These are phyloP conservation scores for Bhutanitis thaidina DNA, from an alignment of 2,888 invertebrate species.

Conservation along the genomic window DNA sequence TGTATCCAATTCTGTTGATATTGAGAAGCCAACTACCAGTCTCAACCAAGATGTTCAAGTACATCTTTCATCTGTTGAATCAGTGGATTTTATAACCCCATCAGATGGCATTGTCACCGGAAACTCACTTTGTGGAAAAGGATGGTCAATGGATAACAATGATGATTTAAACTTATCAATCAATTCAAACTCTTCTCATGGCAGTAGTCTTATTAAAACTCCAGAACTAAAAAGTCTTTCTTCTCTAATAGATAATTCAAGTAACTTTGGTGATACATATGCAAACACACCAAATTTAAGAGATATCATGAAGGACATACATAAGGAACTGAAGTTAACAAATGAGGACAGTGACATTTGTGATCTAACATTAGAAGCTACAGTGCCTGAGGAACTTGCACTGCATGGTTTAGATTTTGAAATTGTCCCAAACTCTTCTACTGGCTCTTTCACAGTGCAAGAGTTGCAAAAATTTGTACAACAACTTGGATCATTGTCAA, in stretches of 20 bases:
- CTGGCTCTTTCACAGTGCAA: conserved; percentile 73
- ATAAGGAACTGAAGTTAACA: conserved; percentile 61
- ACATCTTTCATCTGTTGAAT: conserved; percentile 55
- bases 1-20: conserved; percentile 33
- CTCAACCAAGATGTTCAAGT: conserved; percentile 39
- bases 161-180: conserved; percentile 74
- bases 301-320: conserved; percentile 79
- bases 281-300: conserved; percentile 74
- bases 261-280: conserved; percentile 51
- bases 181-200: conserved; percentile 74
- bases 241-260: conserved; percentile 61
- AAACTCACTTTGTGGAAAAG: conserved; percentile 82
- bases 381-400: conserved; percentile 57
- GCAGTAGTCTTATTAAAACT: conserved; percentile 72
- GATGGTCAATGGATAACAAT: conserved; percentile 83
- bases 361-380: conserved; percentile 45
- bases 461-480: conserved; percentile 82
- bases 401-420: conserved; percentile 79
- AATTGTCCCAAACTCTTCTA: conserved; percentile 72
- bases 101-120: conserved; percentile 70
- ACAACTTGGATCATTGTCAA: conserved; percentile 83
- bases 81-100: conserved; percentile 53
- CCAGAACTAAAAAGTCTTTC: conserved; percentile 72
- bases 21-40: conserved; percentile 55
- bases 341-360: conserved; percentile 50